These are phyloP conservation scores for Zaprionus ornatus DNA, from an alignment of 1,140 invertebrate species.

Conservation along the genomic window DNA sequence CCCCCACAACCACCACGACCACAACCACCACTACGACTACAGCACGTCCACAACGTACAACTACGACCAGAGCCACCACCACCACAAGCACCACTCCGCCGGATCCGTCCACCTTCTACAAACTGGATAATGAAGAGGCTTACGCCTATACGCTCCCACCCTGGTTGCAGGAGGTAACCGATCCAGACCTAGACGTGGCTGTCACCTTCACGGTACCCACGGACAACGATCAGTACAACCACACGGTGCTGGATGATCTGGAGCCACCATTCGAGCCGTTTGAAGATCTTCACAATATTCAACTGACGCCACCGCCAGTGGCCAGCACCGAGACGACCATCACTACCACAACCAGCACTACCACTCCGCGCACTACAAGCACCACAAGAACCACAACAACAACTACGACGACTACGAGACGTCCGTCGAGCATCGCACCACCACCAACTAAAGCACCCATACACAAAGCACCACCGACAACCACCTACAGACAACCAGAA, in stretches of 20 bases:
- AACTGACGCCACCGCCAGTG: constrained; percentile 61
- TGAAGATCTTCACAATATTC: constrained; percentile 66
- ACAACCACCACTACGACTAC: constrained; percentile 39
- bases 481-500: constrained; percentile 16
- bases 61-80: constrained; percentile 32
- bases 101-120: constrained; percentile 58
- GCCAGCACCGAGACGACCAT: constrained; percentile 11
- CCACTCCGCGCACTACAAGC: constrained; percentile 31
- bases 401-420: constrained; percentile 62
- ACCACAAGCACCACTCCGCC: constrained; percentile 55
- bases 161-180: constrained; percentile 76
- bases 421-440: constrained; percentile 40
- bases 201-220: constrained; percentile 74
- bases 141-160: constrained; percentile 76
- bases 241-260: constrained; percentile 62
- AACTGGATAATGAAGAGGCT: constrained; percentile 52
- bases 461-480: constrained; percentile 47
- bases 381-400: constrained; percentile 36
- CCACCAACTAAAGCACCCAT: constrained; percentile 62
- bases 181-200: constrained; percentile 77
- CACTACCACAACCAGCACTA: constrained; percentile 29
- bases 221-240: constrained; percentile 76
- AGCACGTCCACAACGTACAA: constrained; percentile 26
- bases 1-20: constrained; percentile 38
- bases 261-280: constrained; percentile 76